A percentile compares a stretch with the other conserved stretches of the same genome.
Evolutionary conservation across 2,797 vertebrate species (phyloP).

Genomic region (Poeciliopsis paucimaculata): DNA sequence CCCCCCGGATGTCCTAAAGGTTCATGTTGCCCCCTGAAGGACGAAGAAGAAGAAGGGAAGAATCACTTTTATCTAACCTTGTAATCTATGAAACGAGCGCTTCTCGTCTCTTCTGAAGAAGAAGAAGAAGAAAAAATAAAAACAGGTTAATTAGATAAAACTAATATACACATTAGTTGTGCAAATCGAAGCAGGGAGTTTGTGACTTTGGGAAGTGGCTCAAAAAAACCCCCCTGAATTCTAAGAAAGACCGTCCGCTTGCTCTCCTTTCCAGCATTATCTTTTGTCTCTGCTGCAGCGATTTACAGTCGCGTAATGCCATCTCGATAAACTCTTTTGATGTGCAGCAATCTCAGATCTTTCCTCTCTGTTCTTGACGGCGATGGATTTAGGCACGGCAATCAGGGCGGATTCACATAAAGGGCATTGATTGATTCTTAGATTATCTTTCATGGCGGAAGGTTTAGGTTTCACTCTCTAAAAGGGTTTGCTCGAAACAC

Average conservation of each 20-base stretch:
- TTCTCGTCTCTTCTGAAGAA: neutral
- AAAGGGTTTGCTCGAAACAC: slow-evolving; percentile 65
- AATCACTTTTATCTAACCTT: slow-evolving; percentile 17
- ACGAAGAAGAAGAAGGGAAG: neutral
- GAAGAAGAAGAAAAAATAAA: too few species aligned
- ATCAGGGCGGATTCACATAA: slow-evolving; percentile 76
- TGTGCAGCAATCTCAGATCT: slow-evolving; percentile 71
- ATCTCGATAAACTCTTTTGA: slow-evolving; percentile 76
- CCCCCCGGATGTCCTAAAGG: slow-evolving; percentile 41
- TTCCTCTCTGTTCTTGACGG: slow-evolving; percentile 65
- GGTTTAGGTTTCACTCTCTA: slow-evolving; percentile 56
- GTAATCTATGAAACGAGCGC: slow-evolving; percentile 4
- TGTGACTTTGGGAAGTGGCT: neutral
- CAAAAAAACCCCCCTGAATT: neutral
- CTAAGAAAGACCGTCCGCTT: neutral
- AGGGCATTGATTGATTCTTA: slow-evolving; percentile 73
- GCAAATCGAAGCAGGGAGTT: neutral
- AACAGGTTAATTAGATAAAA: neutral
- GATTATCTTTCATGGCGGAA: slow-evolving; percentile 65
- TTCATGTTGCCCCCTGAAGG: slow-evolving; percentile 36
- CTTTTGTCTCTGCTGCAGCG: slow-evolving; percentile 69
- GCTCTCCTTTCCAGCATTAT: slow-evolving; percentile 17
- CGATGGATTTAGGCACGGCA: slow-evolving; percentile 76
- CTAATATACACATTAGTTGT: neutral
- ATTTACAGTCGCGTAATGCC: slow-evolving; percentile 75